Conservation (phyloP, 2,888 invertebrate species). For the Drosophila paramelanica region DNA sequence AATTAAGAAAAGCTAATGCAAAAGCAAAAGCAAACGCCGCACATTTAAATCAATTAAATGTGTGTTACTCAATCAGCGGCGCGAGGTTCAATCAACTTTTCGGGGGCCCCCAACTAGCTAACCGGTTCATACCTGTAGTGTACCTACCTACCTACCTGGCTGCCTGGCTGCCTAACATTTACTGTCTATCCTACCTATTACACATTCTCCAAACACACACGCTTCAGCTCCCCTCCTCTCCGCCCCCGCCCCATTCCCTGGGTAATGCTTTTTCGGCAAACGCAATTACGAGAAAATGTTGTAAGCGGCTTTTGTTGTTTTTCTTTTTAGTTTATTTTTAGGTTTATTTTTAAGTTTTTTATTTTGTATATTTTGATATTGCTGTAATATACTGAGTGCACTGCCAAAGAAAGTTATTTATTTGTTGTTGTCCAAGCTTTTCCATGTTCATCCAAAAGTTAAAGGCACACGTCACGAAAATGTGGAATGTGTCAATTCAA, state of each 20-base stretch:
- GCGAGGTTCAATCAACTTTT: slow-evolving; percentile 70
- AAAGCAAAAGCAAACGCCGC: slow-evolving; percentile 45
- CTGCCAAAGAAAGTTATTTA: slow-evolving; percentile 56
- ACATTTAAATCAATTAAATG: slow-evolving; percentile 75
- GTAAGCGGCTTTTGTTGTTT: slow-evolving; percentile 64
- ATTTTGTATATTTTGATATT: slow-evolving; percentile 21
- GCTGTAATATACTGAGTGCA: slow-evolving; percentile 52
- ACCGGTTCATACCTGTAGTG: slow-evolving; percentile 51
- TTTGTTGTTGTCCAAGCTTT: slow-evolving; percentile 15
- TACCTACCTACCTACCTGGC: not conserved
- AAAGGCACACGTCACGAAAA: slow-evolving; percentile 13
- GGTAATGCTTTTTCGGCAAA: slow-evolving; percentile 54
- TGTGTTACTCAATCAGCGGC: slow-evolving; percentile 69
- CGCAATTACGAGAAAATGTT: slow-evolving; percentile 62
- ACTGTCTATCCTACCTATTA: slow-evolving; percentile 24
- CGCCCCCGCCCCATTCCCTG: not conserved
- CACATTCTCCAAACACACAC: slow-evolving; percentile 37
- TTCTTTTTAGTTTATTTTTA: slow-evolving; percentile 24
- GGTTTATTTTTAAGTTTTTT: slow-evolving; percentile 1
- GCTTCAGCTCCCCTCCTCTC: not conserved
- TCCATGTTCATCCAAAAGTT: slow-evolving; percentile 13
- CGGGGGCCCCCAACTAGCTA: slow-evolving; percentile 42
- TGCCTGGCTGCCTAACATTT: not conserved
- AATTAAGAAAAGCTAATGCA: slow-evolving; percentile 59
- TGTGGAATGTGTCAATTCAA: not conserved